Conservation (phyloP, 2,113 vertebrate genomes). For the Lampris incognitus region DNA sequence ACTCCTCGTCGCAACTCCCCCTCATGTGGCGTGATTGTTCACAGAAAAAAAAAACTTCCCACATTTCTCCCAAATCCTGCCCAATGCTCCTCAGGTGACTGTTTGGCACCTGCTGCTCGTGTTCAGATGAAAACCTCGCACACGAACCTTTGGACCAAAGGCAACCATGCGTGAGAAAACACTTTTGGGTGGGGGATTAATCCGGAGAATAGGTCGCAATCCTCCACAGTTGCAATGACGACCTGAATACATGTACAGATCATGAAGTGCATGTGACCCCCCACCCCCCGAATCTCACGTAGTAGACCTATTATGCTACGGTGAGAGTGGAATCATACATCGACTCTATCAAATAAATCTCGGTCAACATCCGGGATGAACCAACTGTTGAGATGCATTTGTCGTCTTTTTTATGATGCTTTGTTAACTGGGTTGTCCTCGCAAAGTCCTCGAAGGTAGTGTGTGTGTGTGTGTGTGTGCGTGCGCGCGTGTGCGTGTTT, state of each 20-base stretch:
- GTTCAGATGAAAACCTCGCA: too few species aligned
- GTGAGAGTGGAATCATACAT: too few species aligned
- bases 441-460: neutral
- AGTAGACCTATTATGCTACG: too few species aligned
- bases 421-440: neutral
- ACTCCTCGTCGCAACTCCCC: conserved; percentile 72
- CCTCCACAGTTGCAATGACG: too few species aligned
- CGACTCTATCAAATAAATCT: too few species aligned
- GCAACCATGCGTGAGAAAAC: neutral
- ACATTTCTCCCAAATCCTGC: conserved; percentile 56
- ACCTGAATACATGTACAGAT: too few species aligned
- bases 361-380: too few species aligned
- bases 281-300: too few species aligned
- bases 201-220: too few species aligned
- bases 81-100: conserved; percentile 58
- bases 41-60: conserved; percentile 43
- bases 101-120: conserved; percentile 30
- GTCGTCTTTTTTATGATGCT: neutral
- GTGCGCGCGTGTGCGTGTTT: neutral
- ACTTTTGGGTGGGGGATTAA: neutral
- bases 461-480: neutral
- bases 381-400: too few species aligned
- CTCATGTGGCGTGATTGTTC: conserved; percentile 68
- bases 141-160: too few species aligned
- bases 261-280: too few species aligned